phyloP scores from a whole-genome alignment of 1,140 invertebrate genomes.

The Scaptodrosophila lebanonensis region DNA sequence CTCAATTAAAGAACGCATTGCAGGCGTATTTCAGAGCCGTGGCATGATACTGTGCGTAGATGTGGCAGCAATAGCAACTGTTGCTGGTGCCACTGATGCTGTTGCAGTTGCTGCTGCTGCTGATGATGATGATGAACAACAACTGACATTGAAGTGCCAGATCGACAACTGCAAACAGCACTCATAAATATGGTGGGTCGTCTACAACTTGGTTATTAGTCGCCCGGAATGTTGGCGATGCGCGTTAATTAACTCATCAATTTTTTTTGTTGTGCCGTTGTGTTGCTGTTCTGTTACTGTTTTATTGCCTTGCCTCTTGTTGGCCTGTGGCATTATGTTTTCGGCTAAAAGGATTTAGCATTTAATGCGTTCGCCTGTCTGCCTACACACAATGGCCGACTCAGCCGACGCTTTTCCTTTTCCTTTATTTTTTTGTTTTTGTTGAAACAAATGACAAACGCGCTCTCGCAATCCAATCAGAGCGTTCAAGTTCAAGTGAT shows the following conservation, averaged over 20 bases:
- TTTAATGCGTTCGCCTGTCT: not conserved
- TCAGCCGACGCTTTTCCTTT: constrained; percentile 25
- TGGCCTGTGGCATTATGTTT: constrained; percentile 41
- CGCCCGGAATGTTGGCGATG: constrained; percentile 72
- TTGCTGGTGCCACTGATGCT: constrained; percentile 6
- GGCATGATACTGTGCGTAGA: constrained; percentile 49
- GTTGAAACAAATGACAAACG: constrained; percentile 36
- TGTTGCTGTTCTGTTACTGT: constrained; percentile 26
- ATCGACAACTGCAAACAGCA: constrained; percentile 58
- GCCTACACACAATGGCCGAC: constrained; percentile 23
- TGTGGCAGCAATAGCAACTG: not conserved
- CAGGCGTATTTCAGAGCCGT: constrained; percentile 38
- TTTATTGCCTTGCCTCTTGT: constrained; percentile 29
- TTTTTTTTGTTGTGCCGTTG: constrained; percentile 45
- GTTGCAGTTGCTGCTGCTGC: not conserved
- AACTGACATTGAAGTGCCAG: constrained; percentile 73
- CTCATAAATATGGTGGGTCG: constrained; percentile 70
- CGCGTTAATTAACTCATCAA: constrained; percentile 75
- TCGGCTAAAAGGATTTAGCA: constrained; percentile 45
- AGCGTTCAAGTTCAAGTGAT: constrained; percentile 32
- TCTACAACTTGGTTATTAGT: constrained; percentile 75
- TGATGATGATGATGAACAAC: constrained; percentile 56
- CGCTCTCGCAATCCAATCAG: constrained; percentile 46
- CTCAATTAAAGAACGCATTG: constrained; percentile 75
- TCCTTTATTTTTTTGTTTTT: not conserved